Conservation (phyloP, 2,797 vertebrate species). For the Todus mexicanus region DNA sequence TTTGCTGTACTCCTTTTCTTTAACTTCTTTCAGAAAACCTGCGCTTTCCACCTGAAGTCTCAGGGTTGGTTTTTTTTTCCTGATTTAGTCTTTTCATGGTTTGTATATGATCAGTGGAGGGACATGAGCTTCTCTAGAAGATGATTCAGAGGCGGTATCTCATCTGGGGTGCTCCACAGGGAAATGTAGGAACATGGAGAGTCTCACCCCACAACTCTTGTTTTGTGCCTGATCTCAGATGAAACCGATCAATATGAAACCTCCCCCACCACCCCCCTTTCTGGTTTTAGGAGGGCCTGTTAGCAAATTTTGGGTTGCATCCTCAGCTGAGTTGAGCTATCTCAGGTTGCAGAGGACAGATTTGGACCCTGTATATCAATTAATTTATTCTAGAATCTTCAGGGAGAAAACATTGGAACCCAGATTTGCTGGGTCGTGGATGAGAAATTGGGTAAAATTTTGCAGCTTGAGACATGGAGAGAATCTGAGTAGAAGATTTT, state of each 20-base stretch:
- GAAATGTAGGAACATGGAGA: background rate
- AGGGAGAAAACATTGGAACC: background rate
- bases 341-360: background rate
- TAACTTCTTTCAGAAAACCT: background rate
- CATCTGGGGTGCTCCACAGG: background rate
- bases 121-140: background rate
- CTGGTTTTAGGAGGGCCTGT: background rate
- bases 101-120: background rate
- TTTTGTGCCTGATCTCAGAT: background rate
- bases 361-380: background rate
- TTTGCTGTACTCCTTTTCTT: background rate
- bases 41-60: background rate
- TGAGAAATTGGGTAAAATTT: background rate
- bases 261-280: rapidly evolving
- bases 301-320: background rate
- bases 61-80: background rate
- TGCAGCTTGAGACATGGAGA: background rate
- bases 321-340: background rate
- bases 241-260: background rate
- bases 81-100: background rate
- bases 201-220: background rate
- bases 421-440: background rate
- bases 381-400: background rate
- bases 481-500: background rate
- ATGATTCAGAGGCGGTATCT: background rate